These are phyloP conservation scores for Epirrhoe tristata DNA, from an alignment of 2,888 invertebrate genomes.

Conservation along the genomic window DNA sequence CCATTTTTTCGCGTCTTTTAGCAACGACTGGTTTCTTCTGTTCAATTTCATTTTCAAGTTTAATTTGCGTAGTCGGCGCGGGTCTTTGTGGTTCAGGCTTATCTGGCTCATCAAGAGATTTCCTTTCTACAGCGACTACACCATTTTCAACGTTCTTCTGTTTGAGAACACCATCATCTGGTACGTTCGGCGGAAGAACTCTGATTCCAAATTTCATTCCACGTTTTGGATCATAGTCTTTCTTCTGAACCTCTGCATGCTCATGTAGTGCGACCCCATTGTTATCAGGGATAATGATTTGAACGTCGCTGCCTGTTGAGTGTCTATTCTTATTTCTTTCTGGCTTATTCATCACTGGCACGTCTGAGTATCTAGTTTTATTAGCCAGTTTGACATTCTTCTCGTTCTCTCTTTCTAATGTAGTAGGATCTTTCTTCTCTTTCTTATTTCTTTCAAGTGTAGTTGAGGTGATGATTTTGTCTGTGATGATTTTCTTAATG, in stretches of 20 bases:
- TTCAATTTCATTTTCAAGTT: conserved; percentile 82
- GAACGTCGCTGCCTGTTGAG: conserved; percentile 72
- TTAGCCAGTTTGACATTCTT: conserved; percentile 76
- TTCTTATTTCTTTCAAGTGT: conserved; percentile 80
- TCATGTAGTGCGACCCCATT: conserved; percentile 74
- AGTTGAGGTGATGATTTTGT: conserved; percentile 77
- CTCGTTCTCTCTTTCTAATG: conserved; percentile 80
- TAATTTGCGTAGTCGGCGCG: conserved; percentile 70
- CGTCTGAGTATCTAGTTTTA: conserved; percentile 70
- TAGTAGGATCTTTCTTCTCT: conserved; percentile 76
- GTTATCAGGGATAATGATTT: conserved; percentile 76
- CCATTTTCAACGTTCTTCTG: conserved; percentile 79
- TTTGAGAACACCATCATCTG: conserved; percentile 80
- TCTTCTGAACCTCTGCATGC: conserved; percentile 82
- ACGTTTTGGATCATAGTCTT: conserved; percentile 83
- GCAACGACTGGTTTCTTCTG: conserved; percentile 82
- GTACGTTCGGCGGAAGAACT: conserved; percentile 86
- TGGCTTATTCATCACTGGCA: conserved; percentile 67
- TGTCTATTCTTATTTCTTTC: conserved; percentile 73
- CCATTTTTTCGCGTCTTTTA: conserved; percentile 80
- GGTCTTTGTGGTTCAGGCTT: conserved; percentile 71
- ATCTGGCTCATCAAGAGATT: conserved; percentile 73
- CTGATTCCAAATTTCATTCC: conserved; percentile 89
- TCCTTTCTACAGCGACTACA: conserved; percentile 64
- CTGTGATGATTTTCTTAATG: conserved; percentile 81